A percentile compares a stretch with the other conserved stretches of the same genome.
Conservation (phyloP, 2,113 vertebrate genomes). For the Bothrops jararaca region DNA sequence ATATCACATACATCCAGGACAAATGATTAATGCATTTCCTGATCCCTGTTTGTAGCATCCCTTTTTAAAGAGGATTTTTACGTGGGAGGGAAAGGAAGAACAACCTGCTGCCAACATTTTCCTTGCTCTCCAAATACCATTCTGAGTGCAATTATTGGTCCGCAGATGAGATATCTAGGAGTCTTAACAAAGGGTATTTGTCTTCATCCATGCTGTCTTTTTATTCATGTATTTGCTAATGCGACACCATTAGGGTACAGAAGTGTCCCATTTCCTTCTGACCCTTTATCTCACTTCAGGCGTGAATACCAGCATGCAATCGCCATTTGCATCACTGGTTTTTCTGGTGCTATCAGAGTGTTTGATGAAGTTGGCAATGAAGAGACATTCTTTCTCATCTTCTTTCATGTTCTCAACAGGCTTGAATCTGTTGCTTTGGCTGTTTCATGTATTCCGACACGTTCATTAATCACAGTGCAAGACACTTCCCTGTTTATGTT, state of each 20-base stretch:
- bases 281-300: slow-evolving; percentile 34
- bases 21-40: background rate
- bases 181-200: background rate
- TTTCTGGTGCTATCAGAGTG: slow-evolving; percentile 40
- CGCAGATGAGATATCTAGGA: background rate
- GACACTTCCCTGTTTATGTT: slow-evolving; percentile 70
- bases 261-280: slow-evolving; percentile 24
- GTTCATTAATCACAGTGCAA: slow-evolving; percentile 67
- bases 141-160: background rate
- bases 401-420: slow-evolving; percentile 57
- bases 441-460: slow-evolving; percentile 63
- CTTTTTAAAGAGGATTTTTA: background rate
- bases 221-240: slow-evolving; percentile 35
- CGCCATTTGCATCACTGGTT: slow-evolving; percentile 35
- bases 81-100: background rate
- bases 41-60: background rate
- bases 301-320: slow-evolving; percentile 39
- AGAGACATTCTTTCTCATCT: slow-evolving; percentile 53
- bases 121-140: background rate
- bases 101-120: background rate
- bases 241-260: slow-evolving; percentile 13
- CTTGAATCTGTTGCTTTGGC: slow-evolving; percentile 60
- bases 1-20: too few relatives aligned
- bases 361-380: slow-evolving; percentile 61
- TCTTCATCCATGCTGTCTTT: background rate